Percentiles rank a stretch among this genome's conserved stretches.
Conservation (phyloP, 2,113 vertebrate species). For the Sclerurus mexicanus region DNA sequence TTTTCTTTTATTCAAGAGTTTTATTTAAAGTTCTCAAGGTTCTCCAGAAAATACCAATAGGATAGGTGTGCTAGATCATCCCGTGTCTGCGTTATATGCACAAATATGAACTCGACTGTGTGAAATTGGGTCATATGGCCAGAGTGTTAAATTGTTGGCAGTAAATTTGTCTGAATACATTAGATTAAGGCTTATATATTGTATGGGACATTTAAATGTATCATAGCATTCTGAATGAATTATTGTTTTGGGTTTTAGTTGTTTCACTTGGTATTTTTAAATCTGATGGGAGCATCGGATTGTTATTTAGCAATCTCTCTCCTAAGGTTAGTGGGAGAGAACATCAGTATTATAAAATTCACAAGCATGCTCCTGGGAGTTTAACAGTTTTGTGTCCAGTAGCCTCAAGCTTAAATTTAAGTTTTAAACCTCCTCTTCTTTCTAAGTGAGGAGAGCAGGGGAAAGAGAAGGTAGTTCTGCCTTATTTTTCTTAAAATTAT, state of each 20-base stretch:
- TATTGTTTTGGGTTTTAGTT: not conserved
- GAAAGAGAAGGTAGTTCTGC: not conserved
- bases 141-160: not conserved
- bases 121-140: not conserved
- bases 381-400: not conserved
- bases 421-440: not conserved
- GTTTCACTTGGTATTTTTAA: not conserved
- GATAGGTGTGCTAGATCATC: not conserved
- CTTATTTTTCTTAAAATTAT: not conserved
- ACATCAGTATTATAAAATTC: not conserved
- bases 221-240: not conserved
- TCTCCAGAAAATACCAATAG: not conserved
- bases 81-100: accelerated
- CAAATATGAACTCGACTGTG: not conserved
- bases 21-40: not conserved
- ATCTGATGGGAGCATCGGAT: not conserved
- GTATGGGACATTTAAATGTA: not conserved
- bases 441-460: not conserved
- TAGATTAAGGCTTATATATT: not conserved
- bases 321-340: not conserved
- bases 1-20: not conserved
- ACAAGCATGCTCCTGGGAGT: not conserved
- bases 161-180: not conserved
- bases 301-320: not conserved
- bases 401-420: not conserved